These are phyloP conservation scores for Anguilla anguilla DNA, from an alignment of 2,797 vertebrate species.

Conservation along the genomic window DNA sequence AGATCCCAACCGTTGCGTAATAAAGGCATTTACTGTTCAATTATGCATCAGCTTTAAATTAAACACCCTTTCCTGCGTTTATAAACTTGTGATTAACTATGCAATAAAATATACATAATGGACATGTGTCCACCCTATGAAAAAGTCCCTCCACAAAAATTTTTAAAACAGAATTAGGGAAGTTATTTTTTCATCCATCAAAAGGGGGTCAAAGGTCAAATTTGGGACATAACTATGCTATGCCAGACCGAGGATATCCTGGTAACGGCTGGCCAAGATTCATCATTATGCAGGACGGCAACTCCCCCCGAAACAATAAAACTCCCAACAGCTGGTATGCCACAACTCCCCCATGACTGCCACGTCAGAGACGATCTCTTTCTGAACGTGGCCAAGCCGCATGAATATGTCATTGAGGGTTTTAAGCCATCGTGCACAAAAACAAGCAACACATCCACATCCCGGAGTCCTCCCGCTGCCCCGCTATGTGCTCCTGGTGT, in stretches of 20 bases:
- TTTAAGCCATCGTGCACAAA: background rate
- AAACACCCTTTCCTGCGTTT: background rate
- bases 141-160: background rate
- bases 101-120: background rate
- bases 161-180: background rate
- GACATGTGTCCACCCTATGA: background rate
- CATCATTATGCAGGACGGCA: background rate
- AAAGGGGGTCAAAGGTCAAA: background rate
- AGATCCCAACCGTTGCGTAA: background rate
- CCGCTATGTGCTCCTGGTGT: background rate
- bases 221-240: background rate
- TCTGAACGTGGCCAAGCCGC: background rate
- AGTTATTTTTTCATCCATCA: background rate
- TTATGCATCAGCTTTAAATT: slow-evolving; percentile 7
- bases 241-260: background rate
- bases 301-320: background rate
- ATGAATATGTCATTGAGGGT: background rate
- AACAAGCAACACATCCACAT: background rate
- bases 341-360: background rate
- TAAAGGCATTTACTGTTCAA: background rate
- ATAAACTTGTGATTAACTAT: background rate
- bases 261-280: background rate
- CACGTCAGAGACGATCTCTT: background rate
- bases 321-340: background rate
- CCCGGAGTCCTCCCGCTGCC: background rate